Evolutionary conservation across 35 echinoderm and acorn worm genomes (phyloP).

Genomic region (Apostichopus japonicus): DNA sequence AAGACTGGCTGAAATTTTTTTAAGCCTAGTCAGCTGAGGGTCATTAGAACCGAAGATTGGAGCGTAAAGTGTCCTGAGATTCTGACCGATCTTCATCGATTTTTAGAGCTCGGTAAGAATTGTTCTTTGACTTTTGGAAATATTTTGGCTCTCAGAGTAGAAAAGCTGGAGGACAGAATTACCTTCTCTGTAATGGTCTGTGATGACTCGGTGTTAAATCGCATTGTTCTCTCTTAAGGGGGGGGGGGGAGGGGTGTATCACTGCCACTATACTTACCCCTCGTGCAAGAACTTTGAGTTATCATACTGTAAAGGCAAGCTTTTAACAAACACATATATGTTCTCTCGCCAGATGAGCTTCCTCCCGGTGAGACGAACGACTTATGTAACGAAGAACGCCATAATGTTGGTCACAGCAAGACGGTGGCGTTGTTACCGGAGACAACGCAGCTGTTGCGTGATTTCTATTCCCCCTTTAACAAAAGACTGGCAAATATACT

Average conservation of each 20-base stretch:
- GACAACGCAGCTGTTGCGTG: not conserved
- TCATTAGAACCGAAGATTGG: conserved; percentile 45
- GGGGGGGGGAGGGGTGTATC: too few relatives aligned
- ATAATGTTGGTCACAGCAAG: not conserved
- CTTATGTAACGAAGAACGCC: not conserved
- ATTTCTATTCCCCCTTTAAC: conserved; percentile 24
- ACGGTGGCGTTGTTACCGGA: not conserved
- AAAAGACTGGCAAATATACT: not conserved
- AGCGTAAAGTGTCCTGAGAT: conserved; percentile 16
- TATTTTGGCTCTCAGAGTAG: too few relatives aligned
- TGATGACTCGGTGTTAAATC: too few relatives aligned
- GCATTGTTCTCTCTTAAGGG: too few relatives aligned
- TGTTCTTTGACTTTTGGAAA: not conserved
- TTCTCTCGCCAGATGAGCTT: conserved; percentile 5
- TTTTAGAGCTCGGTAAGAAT: conserved; percentile 26
- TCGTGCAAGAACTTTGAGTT: too few relatives aligned
- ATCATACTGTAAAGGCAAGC: too few relatives aligned
- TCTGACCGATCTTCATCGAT: conserved; percentile 9
- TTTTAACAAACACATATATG: not conserved
- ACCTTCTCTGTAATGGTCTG: too few relatives aligned
- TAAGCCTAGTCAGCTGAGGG: not conserved
- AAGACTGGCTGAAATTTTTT: conserved; percentile 20
- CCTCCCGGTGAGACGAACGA: not conserved
- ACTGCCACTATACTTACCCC: too few relatives aligned
- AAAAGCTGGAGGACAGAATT: too few relatives aligned